These are phyloP conservation scores for Tetragonula carbonaria DNA, from an alignment of 2,888 invertebrate genomes.

Conservation along the genomic window DNA sequence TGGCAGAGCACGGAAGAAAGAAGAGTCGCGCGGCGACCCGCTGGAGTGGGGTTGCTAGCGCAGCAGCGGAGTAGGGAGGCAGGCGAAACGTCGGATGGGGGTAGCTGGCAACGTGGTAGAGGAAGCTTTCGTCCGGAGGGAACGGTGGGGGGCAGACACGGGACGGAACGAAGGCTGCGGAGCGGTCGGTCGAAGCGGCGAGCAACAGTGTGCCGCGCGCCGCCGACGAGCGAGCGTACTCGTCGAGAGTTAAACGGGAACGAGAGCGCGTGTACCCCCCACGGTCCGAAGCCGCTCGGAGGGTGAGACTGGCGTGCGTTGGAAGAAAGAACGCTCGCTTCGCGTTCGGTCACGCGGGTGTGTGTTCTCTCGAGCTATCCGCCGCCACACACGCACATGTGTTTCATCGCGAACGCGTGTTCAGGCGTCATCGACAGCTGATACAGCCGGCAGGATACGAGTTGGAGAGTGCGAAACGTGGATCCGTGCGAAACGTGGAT, in stretches of 20 bases:
- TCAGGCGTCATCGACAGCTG: background rate
- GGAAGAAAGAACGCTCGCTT: background rate
- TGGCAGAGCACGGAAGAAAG: constrained; percentile 53
- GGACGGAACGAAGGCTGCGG: constrained; percentile 52
- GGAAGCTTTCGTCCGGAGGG: constrained; percentile 16
- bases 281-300: background rate
- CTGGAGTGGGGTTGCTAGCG: too few species aligned
- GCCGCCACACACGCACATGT: background rate
- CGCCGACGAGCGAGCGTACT: constrained; percentile 71
- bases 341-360: constrained; percentile 6
- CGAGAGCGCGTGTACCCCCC: background rate
- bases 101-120: constrained; percentile 33
- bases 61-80: background rate
- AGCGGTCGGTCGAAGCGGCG: constrained; percentile 71
- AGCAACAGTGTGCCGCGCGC: constrained; percentile 83
- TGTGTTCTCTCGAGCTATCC: background rate
- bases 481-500: background rate
- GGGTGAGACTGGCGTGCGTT: background rate
- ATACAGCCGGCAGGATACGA: background rate
- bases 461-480: background rate
- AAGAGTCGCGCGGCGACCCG: constrained; percentile 24
- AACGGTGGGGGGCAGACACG: constrained; percentile 58
- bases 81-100: constrained; percentile 31
- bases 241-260: too few species aligned
- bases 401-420: background rate